A percentile compares a stretch with the other conserved stretches of the same genome.
phyloP scores from a whole-genome alignment of 2,113 vertebrate genomes.

The Laticauda colubrina region DNA sequence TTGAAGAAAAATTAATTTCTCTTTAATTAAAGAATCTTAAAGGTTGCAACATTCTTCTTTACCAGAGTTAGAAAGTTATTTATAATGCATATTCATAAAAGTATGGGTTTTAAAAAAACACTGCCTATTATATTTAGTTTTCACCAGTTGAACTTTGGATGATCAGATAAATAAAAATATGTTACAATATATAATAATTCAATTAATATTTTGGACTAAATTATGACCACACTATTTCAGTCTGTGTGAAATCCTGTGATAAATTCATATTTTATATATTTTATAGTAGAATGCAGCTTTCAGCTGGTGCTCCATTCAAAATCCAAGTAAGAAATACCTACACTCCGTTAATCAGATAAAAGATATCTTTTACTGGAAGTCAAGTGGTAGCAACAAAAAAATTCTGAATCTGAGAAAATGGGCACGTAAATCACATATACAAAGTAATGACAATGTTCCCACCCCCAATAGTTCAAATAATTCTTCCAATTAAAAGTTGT shows the following conservation, averaged over 20 bases:
- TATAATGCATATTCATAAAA: neutral
- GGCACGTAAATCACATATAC: too few species aligned
- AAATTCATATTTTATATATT: neutral
- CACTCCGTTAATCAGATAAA: too few species aligned
- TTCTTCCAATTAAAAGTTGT: too few species aligned
- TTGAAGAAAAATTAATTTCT: slow-evolving; percentile 26
- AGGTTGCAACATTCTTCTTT: slow-evolving; percentile 37
- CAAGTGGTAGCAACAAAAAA: too few species aligned
- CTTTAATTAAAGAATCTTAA: slow-evolving; percentile 35
- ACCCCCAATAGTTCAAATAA: too few species aligned
- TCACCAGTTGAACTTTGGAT: neutral
- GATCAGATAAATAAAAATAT: neutral
- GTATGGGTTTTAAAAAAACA: neutral
- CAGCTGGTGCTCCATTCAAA: too few species aligned
- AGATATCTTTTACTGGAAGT: too few species aligned
- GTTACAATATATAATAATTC: neutral
- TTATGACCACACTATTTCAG: neutral
- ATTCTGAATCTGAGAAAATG: too few species aligned
- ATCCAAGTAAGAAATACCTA: too few species aligned
- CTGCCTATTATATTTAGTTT: neutral
- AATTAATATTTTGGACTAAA: neutral
- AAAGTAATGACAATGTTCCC: too few species aligned
- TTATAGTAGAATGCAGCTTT: neutral
- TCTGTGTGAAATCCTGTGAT: neutral
- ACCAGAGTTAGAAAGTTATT: slow-evolving; percentile 27